Evolutionary conservation across 1,140 invertebrate genomes (phyloP), one percentile per base, ranked within the genome.

Genomic region (Tetragonula clypearis): DNA sequence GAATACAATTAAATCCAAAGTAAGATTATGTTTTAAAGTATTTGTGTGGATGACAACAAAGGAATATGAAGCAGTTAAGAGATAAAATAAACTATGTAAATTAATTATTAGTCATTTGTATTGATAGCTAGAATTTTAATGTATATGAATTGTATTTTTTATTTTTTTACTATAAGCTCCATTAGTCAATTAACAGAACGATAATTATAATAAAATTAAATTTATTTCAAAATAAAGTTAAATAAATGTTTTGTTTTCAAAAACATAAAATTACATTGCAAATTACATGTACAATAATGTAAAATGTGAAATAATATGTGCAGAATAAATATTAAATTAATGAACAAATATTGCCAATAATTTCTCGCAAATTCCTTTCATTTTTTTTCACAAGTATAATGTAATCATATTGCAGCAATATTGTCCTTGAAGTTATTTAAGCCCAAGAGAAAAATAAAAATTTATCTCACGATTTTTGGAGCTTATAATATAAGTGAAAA

Each of bases 281-380:
- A 49, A 49, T 49, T 49, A 49, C 35, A 35, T 35, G 35, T 35
- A 35, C 41, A 49, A 0, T 49, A 49, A 8, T 49, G 41, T 8
- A 49, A 8, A 49, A 49, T 41, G 1, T 17, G 8, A 41, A 35
- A 23, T 60, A n/a, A 58, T 58, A 21, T 23, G 2, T 75, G 21
- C 12, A 15, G 12, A 60, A 41, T 41, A 60, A 23, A 23, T 11
- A 23, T 62, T 77, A 62, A 41, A 65, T 62, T 77, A 14, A 17
- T 26, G 23, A 21, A 15, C 12, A 58, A 76, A 77, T 62, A 77
- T 49, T 77, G 8, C 5, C 58, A 26, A 23, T 17, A 4, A 66
- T 56, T 79, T 69, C n/a, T n/a, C 19, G 55, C 21, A 15, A 53
- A 73, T 55, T 56, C 73, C 73, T 74, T 74, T 74, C 73, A 74